Percentiles rank a stretch among this genome's conserved stretches.
phyloP scores from a whole-genome alignment of 1,140 invertebrate genomes.

The Vanessa tameamea region DNA sequence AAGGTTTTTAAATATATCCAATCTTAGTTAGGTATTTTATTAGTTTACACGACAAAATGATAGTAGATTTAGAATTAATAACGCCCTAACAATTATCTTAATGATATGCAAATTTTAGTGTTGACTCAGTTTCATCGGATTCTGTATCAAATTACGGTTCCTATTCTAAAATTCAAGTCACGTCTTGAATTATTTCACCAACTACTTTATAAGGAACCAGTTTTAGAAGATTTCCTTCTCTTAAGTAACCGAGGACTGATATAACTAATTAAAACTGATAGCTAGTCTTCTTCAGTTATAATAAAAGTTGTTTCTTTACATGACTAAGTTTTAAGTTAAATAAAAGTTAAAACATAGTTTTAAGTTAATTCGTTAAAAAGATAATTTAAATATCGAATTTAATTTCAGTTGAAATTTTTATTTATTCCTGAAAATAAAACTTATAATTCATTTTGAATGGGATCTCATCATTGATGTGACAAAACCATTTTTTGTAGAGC shows the following conservation, averaged over 20 bases:
- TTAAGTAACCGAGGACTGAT: constrained; percentile 4
- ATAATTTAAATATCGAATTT: too few relatives aligned
- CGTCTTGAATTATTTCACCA: constrained; percentile 46
- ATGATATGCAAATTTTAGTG: constrained; percentile 22
- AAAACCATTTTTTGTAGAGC: too few relatives aligned
- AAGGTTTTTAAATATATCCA: too few relatives aligned
- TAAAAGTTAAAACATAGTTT: too few relatives aligned
- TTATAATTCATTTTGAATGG: too few relatives aligned
- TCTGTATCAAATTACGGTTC: constrained; percentile 42
- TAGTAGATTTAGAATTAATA: background rate
- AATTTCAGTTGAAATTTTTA: too few relatives aligned
- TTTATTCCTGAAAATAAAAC: too few relatives aligned
- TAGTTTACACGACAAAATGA: background rate
- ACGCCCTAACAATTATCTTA: constrained; percentile 7
- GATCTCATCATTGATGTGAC: too few relatives aligned
- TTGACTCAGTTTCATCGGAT: constrained; percentile 33
- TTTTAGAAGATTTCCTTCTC: constrained; percentile 29
- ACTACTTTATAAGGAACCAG: constrained; percentile 15
- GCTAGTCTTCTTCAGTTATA: constrained; percentile 10
- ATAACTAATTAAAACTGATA: constrained; percentile 26
- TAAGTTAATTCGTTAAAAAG: too few relatives aligned
- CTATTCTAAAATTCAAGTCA: constrained; percentile 43
- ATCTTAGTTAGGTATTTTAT: background rate
- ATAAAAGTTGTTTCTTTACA: constrained; percentile 15
- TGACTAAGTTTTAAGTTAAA: constrained; percentile 5